Percentiles rank a stretch among this genome's conserved stretches.
phyloP scores from a whole-genome alignment of 2,113 vertebrate genomes.

The Sinocyclocheilus anshuiensis region DNA sequence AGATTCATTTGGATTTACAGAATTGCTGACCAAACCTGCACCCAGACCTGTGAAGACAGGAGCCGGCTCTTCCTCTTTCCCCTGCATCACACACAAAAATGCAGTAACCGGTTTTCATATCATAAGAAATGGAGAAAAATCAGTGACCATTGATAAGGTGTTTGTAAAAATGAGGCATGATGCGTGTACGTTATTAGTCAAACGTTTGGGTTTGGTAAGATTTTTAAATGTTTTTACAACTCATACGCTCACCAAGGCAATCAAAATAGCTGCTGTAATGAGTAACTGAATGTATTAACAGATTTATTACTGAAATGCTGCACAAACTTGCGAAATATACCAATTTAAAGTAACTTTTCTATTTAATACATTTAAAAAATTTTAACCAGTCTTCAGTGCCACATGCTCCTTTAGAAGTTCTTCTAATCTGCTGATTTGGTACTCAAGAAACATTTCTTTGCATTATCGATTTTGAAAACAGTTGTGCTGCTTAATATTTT shows the following conservation, averaged over 20 bases:
- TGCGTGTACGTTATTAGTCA: not conserved
- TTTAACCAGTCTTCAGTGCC: not conserved
- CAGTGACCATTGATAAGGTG: too few species aligned
- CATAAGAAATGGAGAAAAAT: not conserved
- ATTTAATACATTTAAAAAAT: not conserved
- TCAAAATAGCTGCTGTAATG: not conserved
- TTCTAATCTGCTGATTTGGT: not conserved
- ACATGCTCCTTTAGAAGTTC: not conserved
- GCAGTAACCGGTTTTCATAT: not conserved
- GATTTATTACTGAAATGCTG: not conserved
- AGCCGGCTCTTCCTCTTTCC: conserved; percentile 26
- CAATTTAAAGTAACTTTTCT: not conserved
- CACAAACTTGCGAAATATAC: not conserved
- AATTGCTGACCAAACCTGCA: not conserved
- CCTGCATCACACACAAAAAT: conserved; percentile 31
- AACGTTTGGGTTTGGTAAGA: not conserved
- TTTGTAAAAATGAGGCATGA: not conserved
- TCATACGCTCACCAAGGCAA: not conserved
- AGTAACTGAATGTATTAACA: not conserved
- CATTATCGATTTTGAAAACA: not conserved
- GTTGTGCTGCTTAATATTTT: not conserved
- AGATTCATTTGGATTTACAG: not conserved
- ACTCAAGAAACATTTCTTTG: not conserved
- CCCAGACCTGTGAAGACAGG: not conserved
- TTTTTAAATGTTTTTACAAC: not conserved